Evolutionary conservation across 2,113 vertebrate species (phyloP).

Genomic region (Panurus biarmicus): DNA sequence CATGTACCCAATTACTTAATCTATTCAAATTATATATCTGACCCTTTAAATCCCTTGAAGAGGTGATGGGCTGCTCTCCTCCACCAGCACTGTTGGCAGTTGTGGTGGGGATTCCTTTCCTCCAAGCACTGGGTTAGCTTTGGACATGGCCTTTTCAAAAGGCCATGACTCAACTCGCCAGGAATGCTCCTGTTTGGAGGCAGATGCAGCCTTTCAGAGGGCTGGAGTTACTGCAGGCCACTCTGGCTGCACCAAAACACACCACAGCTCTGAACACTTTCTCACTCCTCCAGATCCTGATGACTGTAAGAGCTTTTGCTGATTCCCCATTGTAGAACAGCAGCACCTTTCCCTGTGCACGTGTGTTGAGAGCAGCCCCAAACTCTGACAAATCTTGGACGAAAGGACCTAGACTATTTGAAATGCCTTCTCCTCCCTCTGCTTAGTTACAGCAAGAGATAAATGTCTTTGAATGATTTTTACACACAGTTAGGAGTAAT

Average conservation of each 20-base stretch:
- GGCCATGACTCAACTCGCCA: not conserved
- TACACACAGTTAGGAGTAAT: not conserved
- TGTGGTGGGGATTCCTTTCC: not conserved
- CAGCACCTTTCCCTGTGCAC: not conserved
- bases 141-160: not conserved
- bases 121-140: not conserved
- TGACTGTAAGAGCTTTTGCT: not conserved
- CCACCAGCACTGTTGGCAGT: not conserved
- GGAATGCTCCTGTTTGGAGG: not conserved
- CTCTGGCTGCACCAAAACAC: not conserved
- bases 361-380: not conserved
- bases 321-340: fast-evolving
- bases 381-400: not conserved
- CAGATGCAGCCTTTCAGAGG: not conserved
- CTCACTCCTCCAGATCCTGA: not conserved
- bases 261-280: not conserved
- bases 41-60: not conserved
- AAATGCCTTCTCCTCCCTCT: not conserved
- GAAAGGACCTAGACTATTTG: not conserved
- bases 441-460: not conserved
- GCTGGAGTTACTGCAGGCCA: not conserved
- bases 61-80: not conserved
- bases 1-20: not conserved
- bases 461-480: not conserved
- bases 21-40: not conserved